Evolutionary conservation across 2,113 vertebrate species (phyloP).

Genomic region (Forbesichthys papilliferus): DNA sequence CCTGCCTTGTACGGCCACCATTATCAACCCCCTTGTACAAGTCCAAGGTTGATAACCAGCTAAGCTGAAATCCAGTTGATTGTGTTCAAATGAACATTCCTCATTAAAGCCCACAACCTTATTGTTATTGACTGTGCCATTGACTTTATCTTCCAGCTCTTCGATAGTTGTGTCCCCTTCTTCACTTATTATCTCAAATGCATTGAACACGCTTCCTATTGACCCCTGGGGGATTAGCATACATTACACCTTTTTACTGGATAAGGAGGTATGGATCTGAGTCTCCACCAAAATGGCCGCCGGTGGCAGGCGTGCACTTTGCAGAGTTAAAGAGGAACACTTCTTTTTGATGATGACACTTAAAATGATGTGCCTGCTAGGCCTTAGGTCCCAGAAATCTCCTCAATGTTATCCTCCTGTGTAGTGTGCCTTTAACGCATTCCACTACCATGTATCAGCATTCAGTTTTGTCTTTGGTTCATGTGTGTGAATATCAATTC

Average conservation of each 20-base stretch:
- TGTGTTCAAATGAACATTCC: conserved; percentile 81
- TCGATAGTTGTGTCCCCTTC: conserved; percentile 71
- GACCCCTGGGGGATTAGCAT: conserved; percentile 77
- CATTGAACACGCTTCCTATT: conserved; percentile 76
- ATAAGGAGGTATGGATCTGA: conserved; percentile 56
- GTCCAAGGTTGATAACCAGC: conserved; percentile 80
- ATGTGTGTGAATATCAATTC: conserved; percentile 73
- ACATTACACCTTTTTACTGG: conserved; percentile 74
- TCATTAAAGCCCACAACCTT: conserved; percentile 79
- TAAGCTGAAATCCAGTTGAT: conserved; percentile 83
- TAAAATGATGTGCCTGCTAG: neutral
- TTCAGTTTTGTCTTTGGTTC: conserved; percentile 68
- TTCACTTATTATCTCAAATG: conserved; percentile 78
- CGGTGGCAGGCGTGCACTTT: conserved; percentile 23
- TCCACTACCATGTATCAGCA: conserved; percentile 51
- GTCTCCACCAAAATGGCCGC: conserved; percentile 35
- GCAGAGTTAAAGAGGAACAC: conserved; percentile 24
- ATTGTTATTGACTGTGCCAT: conserved; percentile 82
- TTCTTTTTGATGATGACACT: neutral
- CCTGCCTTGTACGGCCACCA: conserved; percentile 43
- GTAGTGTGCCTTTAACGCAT: conserved; percentile 3
- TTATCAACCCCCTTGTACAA: conserved; percentile 70
- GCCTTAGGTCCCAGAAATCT: neutral
- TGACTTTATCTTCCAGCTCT: conserved; percentile 78
- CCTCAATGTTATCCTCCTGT: conserved; percentile 1